phyloP scores from a whole-genome alignment of 2,113 vertebrate genomes.

The Salminus brasiliensis region DNA sequence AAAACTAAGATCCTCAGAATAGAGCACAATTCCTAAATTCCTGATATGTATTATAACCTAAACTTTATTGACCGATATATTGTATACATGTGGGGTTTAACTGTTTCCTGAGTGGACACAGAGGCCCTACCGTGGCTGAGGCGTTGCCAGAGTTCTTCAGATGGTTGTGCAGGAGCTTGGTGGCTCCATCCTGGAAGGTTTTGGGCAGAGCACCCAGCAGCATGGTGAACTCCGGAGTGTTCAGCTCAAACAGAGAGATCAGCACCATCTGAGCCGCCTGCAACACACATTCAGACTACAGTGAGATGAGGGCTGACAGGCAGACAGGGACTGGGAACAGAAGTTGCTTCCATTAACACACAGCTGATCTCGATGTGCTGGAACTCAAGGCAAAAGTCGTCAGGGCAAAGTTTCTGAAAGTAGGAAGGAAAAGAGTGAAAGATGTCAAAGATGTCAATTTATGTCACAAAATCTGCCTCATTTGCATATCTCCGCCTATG shows the following conservation, averaged over 20 bases:
- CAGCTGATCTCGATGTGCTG: not conserved
- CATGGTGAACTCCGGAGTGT: slow-evolving; percentile 97
- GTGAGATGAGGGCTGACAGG: not conserved
- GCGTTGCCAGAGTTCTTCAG: slow-evolving; percentile 86
- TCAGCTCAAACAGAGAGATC: slow-evolving; percentile 92
- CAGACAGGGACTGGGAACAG: not conserved
- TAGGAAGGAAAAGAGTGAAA: not conserved
- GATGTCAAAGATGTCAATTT: not conserved
- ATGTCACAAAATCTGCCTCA: no score
- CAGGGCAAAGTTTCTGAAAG: not conserved
- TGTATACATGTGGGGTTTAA: no score
- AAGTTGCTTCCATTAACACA: not conserved
- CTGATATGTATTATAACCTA: no score
- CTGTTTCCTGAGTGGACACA: not conserved
- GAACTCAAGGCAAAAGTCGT: not conserved
- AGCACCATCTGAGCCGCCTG: slow-evolving; percentile 93
- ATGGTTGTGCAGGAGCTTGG: slow-evolving; percentile 92
- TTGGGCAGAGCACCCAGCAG: slow-evolving; percentile 92
- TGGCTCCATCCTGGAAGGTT: slow-evolving; percentile 96
- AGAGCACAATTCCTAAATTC: no score
- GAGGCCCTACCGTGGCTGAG: slow-evolving; percentile 76
- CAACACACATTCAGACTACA: slow-evolving; percentile 35
- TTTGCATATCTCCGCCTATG: no score
- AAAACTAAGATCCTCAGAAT: no score
- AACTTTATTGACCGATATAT: no score